A percentile compares a stretch with the other conserved stretches of the same genome.
Conservation (phyloP, 2,888 invertebrate genomes). For the Elegia similella region DNA sequence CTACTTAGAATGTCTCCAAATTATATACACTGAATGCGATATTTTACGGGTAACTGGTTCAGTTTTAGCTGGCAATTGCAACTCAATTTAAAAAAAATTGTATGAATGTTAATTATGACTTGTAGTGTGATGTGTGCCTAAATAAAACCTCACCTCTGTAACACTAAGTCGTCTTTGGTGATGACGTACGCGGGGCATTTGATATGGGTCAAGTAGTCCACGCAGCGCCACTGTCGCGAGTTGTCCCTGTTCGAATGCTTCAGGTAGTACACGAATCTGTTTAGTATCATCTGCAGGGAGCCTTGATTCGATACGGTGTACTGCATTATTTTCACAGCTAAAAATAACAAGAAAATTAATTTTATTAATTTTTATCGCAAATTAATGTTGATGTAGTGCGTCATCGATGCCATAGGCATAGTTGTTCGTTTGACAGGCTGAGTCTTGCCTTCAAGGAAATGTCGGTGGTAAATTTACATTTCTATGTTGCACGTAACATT, state of each 20-base stretch:
- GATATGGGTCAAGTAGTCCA: constrained; percentile 53
- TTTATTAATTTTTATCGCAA: not conserved
- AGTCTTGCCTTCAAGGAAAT: no score
- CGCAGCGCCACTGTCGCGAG: constrained; percentile 68
- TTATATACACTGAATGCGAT: no score
- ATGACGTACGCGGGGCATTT: constrained; percentile 67
- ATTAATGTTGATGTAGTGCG: no score
- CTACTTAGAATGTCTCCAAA: no score
- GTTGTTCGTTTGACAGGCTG: no score
- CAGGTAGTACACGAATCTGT: constrained; percentile 67
- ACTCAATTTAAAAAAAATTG: no score
- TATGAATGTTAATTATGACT: no score
- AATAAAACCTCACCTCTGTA: constrained; percentile 45
- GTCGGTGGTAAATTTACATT: no score
- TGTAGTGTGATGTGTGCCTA: not conserved
- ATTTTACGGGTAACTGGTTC: no score
- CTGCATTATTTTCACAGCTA: constrained; percentile 41
- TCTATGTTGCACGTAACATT: no score
- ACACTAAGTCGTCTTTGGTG: constrained; percentile 59
- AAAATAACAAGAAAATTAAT: not conserved
- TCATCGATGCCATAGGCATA: no score
- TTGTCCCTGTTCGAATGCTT: constrained; percentile 58
- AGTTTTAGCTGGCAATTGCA: no score
- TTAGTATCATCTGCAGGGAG: constrained; percentile 69
- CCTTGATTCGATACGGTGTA: constrained; percentile 75